Percentiles rank a stretch among this genome's conserved stretches.
Evolutionary conservation across 2,113 vertebrate genomes (phyloP).

Genomic region (Platanista minor): DNA sequence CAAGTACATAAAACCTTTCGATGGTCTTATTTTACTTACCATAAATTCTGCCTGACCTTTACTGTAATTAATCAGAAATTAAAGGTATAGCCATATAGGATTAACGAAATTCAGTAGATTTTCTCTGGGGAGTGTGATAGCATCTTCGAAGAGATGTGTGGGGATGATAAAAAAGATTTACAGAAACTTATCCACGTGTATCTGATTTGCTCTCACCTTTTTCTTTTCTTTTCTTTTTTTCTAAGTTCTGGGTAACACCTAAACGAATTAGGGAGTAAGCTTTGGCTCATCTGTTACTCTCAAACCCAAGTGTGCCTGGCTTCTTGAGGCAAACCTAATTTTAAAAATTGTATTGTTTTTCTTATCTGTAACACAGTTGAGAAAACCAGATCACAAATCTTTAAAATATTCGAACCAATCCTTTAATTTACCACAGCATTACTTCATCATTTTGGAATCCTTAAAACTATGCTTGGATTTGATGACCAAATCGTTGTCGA

Average conservation of each 20-base stretch:
- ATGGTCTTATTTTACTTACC: neutral
- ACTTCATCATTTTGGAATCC: constrained; percentile 39
- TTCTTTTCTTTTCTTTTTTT: neutral
- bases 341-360: neutral
- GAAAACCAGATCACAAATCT: constrained; percentile 9
- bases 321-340: neutral
- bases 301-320: neutral
- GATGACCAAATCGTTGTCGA: constrained; percentile 12
- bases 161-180: neutral
- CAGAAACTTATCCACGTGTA: neutral
- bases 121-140: neutral
- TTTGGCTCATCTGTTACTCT: neutral
- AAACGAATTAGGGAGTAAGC: neutral
- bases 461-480: constrained; percentile 5
- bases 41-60: neutral
- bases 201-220: neutral
- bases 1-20: neutral
- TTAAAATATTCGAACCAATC: constrained; percentile 5
- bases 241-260: neutral
- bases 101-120: neutral
- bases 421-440: constrained; percentile 4
- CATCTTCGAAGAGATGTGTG: neutral
- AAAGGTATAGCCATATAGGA: neutral
- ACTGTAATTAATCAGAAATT: neutral
- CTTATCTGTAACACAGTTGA: neutral